Conservation (phyloP, 2,797 vertebrate species). For the Hypotaenidia okinawae region DNA sequence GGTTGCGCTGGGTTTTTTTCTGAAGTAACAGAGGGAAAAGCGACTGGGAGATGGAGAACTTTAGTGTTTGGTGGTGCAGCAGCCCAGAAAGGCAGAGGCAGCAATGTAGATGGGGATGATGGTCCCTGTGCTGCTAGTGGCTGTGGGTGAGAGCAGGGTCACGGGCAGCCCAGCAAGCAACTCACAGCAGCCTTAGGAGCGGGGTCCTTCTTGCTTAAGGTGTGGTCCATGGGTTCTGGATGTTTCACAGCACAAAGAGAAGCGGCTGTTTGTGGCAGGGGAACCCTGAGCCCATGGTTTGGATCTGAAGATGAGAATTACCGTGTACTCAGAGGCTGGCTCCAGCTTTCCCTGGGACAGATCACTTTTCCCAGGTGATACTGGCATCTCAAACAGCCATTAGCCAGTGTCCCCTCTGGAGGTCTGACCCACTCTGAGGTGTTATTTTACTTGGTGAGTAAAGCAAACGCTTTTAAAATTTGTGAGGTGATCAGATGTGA, state of each 20-base stretch:
- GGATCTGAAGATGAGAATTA: not conserved
- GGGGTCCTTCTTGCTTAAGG: not conserved
- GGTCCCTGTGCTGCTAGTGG: not conserved
- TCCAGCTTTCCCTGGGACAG: not conserved
- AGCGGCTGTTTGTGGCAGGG: not conserved
- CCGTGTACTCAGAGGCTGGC: not conserved
- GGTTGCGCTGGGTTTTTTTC: not conserved
- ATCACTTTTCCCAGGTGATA: not conserved
- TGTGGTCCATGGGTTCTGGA: not conserved
- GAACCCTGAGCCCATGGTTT: not conserved
- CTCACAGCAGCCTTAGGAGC: too few species aligned
- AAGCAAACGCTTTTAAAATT: not conserved
- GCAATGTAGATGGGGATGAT: fast-evolving
- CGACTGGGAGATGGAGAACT: not conserved
- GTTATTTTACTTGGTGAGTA: not conserved
- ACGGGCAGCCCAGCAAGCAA: not conserved
- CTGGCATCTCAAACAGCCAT: not conserved
- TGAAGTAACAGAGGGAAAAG: not conserved
- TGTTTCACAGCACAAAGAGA: not conserved
- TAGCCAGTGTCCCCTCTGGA: not conserved
- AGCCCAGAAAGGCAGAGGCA: not conserved
- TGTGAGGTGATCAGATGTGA: not conserved
- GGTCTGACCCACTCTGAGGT: not conserved
- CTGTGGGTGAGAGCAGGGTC: not conserved
- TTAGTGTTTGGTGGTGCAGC: not conserved